Base-by-base conservation (phyloP, 2,888 invertebrate genomes). In the Saturnia japonica region DNA sequence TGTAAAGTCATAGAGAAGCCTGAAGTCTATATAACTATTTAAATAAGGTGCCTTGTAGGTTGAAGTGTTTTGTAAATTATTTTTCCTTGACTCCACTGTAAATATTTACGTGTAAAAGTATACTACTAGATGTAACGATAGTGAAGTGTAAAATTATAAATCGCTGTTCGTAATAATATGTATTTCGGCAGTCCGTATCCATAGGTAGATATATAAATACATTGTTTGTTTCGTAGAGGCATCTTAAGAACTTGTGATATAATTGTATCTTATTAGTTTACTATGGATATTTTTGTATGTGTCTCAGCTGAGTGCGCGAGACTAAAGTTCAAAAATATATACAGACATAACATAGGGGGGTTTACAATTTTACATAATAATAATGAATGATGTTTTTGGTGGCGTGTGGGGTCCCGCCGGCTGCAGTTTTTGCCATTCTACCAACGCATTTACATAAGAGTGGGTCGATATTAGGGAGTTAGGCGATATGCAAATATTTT, bases 401-500 rank as follows among this genome's bases (percentile, higher is more conserved):
- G 78, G 84, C 88, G 87, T 88, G 91, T 90, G 91, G 90, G 90
- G 90, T 89, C 90, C 79, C 85, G 81, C 84, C 90, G 89, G 89
- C 86, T 89, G 92, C 88, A 88, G 87, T 89, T 90, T 77, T 85
- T 86, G 85, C 88, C 88, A 88, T 89, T 89, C 90, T 87, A 80
- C 78, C 78, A 77, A 78, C 79, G 79, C 80, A 93, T 94, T 93
- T 90, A 91, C 92, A 93, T 94, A 88, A 88, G 86, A 93, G 87
- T 87, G 85, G 85, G 81, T 80, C 80, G 77, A 82, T 85, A 88
- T 91, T 90, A 87, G 91, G 91, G 91, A 87, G 91, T 91, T 90
- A 90, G 89, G 88, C 90, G 93, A 93, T 94, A 94, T 94, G 93
- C 93, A 94, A 94, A 93, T 93, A 93, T 93, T 91, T 92, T 85